These are phyloP conservation scores for Monopterus albus DNA, from an alignment of 2,113 vertebrate genomes.

Conservation along the genomic window DNA sequence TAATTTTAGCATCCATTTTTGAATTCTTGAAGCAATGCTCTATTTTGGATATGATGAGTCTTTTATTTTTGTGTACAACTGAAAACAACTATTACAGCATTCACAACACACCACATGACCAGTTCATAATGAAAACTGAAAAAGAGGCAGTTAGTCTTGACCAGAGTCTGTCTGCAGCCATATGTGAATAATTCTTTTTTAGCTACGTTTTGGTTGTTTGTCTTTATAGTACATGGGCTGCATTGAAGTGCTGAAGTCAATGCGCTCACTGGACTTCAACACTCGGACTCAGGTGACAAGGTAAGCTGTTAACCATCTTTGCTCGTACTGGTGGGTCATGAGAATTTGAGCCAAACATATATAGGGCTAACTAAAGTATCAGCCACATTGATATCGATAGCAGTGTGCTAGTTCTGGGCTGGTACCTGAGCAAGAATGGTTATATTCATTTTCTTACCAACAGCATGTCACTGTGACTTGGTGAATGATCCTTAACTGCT, in stretches of 20 bases:
- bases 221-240: constrained; percentile 94
- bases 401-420: neutral
- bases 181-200: neutral
- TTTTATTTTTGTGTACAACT: neutral
- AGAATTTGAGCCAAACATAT: constrained; percentile 40
- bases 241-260: constrained; percentile 95
- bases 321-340: constrained; percentile 22
- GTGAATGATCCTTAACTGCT: too few relatives aligned
- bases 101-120: neutral
- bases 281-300: constrained; percentile 96
- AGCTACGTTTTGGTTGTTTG: neutral
- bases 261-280: constrained; percentile 96
- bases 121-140: neutral
- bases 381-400: neutral
- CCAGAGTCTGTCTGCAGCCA: neutral
- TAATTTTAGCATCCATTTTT: neutral
- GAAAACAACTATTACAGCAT: neutral
- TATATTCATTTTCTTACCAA: neutral
- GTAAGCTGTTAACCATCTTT: constrained; percentile 72
- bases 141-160: neutral
- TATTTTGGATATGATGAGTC: neutral
- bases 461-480: too few relatives aligned
- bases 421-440: neutral
- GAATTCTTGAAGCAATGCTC: neutral
- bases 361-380: neutral